phyloP scores from a whole-genome alignment of 2,113 vertebrate genomes.

The Perognathus longimembris region DNA sequence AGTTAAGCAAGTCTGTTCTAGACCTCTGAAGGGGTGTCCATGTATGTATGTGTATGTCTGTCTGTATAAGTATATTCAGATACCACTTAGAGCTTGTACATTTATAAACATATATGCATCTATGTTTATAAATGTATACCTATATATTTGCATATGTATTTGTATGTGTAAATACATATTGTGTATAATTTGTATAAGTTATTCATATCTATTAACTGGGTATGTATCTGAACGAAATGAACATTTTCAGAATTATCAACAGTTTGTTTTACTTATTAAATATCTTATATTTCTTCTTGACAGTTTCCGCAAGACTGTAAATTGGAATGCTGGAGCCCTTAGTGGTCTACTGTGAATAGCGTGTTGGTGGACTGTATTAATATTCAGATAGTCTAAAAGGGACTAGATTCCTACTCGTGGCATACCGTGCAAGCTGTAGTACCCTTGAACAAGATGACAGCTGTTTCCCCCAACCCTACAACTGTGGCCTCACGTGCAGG shows the following conservation, averaged over 20 bases:
- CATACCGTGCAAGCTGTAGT: neutral
- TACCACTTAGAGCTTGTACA: too few species aligned
- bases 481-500: slow-evolving; percentile 12
- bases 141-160: neutral
- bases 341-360: slow-evolving; percentile 13
- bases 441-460: slow-evolving; percentile 7
- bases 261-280: slow-evolving; percentile 11
- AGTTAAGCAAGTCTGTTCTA: neutral
- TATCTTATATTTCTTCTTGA: slow-evolving; percentile 57
- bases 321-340: slow-evolving; percentile 13
- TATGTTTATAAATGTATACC: too few species aligned
- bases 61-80: neutral
- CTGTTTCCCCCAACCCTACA: slow-evolving; percentile 3
- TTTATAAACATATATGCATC: neutral
- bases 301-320: slow-evolving; percentile 60
- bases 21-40: neutral
- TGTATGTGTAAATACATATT: neutral
- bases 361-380: neutral
- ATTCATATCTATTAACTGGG: neutral
- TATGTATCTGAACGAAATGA: neutral
- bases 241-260: slow-evolving; percentile 14
- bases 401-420: slow-evolving; percentile 19
- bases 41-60: neutral
- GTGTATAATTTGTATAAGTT: neutral
- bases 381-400: slow-evolving; percentile 1